A percentile compares a stretch with the other conserved stretches of the same genome.
Evolutionary conservation across 2,797 vertebrate species (phyloP).

Genomic region (Chelon labrosus): DNA sequence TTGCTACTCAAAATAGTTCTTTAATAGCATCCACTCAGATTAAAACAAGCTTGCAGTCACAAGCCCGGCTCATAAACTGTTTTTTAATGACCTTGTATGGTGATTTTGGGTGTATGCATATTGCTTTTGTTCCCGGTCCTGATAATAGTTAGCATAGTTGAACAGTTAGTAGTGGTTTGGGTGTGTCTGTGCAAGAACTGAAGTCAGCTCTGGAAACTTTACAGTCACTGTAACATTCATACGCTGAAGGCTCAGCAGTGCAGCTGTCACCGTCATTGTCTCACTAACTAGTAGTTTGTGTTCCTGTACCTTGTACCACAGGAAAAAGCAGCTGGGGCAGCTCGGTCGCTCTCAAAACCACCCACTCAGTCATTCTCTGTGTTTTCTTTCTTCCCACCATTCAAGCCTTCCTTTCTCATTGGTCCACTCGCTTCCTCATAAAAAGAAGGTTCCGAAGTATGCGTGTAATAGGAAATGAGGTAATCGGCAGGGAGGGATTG

Average conservation of each 20-base stretch:
- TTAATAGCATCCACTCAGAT: not conserved
- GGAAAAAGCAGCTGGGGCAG: conserved; percentile 79
- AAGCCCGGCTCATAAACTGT: not conserved
- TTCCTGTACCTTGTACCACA: conserved; percentile 63
- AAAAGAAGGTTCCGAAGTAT: conserved; percentile 22
- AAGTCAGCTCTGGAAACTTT: not conserved
- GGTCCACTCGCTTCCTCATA: conserved; percentile 61
- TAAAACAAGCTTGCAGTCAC: conserved; percentile 7
- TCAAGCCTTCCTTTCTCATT: conserved; percentile 53
- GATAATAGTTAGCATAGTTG: not conserved
- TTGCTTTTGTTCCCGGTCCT: conserved; percentile 18
- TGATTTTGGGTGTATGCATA: conserved; percentile 1
- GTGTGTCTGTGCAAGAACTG: conserved; percentile 14
- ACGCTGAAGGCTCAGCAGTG: not conserved
- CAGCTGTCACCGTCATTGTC: conserved; percentile 2
- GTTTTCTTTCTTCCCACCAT: conserved; percentile 44
- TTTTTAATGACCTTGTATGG: conserved; percentile 6
- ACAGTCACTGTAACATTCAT: not conserved
- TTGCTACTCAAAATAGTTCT: conserved; percentile 20
- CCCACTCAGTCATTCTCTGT: conserved; percentile 46
- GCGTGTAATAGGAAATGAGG: conserved; percentile 67
- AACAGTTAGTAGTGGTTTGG: conserved; percentile 17
- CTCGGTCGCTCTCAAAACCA: conserved; percentile 57
- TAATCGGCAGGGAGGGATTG: conserved; percentile 49
- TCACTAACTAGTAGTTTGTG: conserved; percentile 33